Evolutionary conservation across 2,113 vertebrate genomes (phyloP), one percentile per base, ranked within the genome.

Genomic region (Chloroceryle aenea): DNA sequence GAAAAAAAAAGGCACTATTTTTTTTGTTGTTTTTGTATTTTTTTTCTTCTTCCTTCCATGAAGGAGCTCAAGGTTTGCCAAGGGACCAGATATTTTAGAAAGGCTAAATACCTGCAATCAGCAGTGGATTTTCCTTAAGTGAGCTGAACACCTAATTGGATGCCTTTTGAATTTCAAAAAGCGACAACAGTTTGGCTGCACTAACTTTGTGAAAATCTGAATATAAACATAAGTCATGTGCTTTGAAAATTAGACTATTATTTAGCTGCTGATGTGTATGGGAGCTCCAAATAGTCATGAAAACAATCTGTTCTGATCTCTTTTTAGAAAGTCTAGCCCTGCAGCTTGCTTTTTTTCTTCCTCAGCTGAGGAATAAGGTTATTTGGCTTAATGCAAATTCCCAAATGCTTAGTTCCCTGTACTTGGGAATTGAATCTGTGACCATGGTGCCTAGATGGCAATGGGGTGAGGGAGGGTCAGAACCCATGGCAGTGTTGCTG

Each of bases 381-480:
- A 45, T 94, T 92, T 72, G 62, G 27, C 30, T 72, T 56, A 62
- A 89, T 68, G 38, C 20, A 66, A 32, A 66, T 45, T 66, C 63
- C 40, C 21, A 66, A 45, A 30, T 45, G 63, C 20, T 66, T 21
- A 66, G 22, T 45, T 32, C 63, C 29, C 20, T 9, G 23, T 32
- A 52, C 29, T 85, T 69, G 62, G 76, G 48, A 88, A 90, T 68
- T 79, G 58, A 59, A 40, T n/a, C 53, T 86, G 80, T 89, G 80
- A 75, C 64, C 56, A 18, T 77, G 72, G 83, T 79, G 48, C 71
- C 71, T 64, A 12, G 15, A 22, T 53, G 85, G 21, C 40, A 48
- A 3, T 11, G 62, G 34, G 20, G 26, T 0, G 3, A 26, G 17
- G 53, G 7, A 13, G 14, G 19, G 14, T 68, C 45, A 64, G 61